Conservation (phyloP, 1,140 invertebrate genomes). For the Holcopasites calliopsidis region DNA sequence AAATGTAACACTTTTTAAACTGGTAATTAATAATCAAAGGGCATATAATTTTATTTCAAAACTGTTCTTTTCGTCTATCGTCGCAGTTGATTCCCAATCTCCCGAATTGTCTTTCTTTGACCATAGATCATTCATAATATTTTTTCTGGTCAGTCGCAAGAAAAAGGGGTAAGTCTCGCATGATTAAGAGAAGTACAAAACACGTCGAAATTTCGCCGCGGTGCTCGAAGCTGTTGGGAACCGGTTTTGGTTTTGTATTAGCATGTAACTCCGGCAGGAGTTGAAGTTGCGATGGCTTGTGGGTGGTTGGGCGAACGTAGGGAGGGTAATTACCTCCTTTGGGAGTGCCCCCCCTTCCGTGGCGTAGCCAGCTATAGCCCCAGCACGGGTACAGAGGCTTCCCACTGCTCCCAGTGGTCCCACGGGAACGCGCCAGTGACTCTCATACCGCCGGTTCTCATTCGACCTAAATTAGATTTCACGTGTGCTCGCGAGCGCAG, state of each 20-base stretch:
- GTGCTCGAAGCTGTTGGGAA: constrained; percentile 67
- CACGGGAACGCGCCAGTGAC: constrained; percentile 69
- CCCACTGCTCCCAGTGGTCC: constrained; percentile 73
- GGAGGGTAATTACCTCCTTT: constrained; percentile 77
- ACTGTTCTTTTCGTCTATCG: too few relatives aligned
- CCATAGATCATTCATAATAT: too few relatives aligned
- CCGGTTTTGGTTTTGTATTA: constrained; percentile 77
- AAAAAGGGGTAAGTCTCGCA: too few relatives aligned
- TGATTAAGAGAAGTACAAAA: too few relatives aligned
- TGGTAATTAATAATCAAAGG: too few relatives aligned
- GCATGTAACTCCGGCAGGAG: constrained; percentile 77
- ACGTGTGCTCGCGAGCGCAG: background rate
- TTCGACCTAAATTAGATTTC: constrained; percentile 68
- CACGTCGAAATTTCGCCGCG: constrained; percentile 56
- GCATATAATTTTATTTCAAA: too few relatives aligned
- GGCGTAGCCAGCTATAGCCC: constrained; percentile 66
- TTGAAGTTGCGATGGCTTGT: constrained; percentile 75
- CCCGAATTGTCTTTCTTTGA: too few relatives aligned
- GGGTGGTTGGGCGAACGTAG: constrained; percentile 66
- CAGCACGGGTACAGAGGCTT: constrained; percentile 72
- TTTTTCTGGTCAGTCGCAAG: too few relatives aligned
- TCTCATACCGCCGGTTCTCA: constrained; percentile 73
- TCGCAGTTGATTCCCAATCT: too few relatives aligned
- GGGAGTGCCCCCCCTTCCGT: constrained; percentile 70
- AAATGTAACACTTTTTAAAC: too few relatives aligned